Base-by-base conservation (phyloP, 1,140 invertebrate species). In the Tetramorium parvispinum region DNA sequence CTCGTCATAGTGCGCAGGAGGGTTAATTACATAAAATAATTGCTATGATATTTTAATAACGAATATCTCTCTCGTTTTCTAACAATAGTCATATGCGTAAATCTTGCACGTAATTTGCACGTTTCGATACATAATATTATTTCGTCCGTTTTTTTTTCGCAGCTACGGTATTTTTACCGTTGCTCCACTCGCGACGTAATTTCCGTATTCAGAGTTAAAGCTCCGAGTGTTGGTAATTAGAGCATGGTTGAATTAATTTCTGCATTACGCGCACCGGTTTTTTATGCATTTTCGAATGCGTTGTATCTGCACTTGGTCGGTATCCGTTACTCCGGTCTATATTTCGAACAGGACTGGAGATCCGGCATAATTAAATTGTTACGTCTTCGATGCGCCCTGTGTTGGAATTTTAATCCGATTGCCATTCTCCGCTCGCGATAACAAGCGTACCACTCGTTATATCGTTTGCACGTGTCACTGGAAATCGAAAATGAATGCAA, bases 401-500 rank as follows among this genome's bases (percentile, higher is more conserved):
- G 46, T 63, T 65, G 68, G 46, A 61, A 59, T 66, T 77, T 87
- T 85, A 83, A 87, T 88, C 46, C 59, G 32, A 88, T 83, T 87
- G 40, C 68, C 43, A 68, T 43, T 88, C 43, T 82, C 59, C 24
- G 11, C 32, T 73, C 66, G 6, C 66, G 57, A 55, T 88, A 87
- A 87, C 32, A 21, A 88, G 49, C 53, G 24, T 24, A 75, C 3
- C 11, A 10, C 18, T 85, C 27, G 40, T 87, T 75, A 59, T 3
- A 40, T 49, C n/a, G 27, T 61, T 53, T 46, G 16, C 24, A 53
- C 59, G 21, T 46, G 21, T 49, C 24, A n/a, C 32, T n/a, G 57
- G 8, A 66, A 37, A 83, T 59, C 18, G 18, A 21, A 63, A 21
- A 13, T 40, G 59, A 61, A 68, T 32, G 10, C 18, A 66, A 81